Percentiles rank a stretch among this genome's conserved stretches.
These are phyloP conservation scores for Siniperca undulata DNA, from an alignment of 2,797 vertebrate species.

Conservation along the genomic window DNA sequence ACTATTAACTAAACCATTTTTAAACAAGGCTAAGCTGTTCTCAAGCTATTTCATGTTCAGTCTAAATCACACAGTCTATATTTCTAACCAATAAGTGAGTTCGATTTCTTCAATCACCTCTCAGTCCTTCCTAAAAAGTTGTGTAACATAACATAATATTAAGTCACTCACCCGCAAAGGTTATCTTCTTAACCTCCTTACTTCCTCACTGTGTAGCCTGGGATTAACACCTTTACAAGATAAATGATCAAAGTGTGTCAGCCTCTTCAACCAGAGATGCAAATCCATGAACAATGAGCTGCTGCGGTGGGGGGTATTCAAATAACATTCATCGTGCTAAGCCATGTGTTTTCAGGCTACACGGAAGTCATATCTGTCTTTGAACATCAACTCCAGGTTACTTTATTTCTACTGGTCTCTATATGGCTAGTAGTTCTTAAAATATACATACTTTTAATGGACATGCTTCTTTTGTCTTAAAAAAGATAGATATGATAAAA, in stretches of 20 bases:
- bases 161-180: slow-evolving; percentile 49
- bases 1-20: neutral
- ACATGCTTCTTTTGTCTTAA: neutral
- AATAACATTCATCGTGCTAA: slow-evolving; percentile 30
- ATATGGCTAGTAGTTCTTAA: neutral
- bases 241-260: slow-evolving; percentile 17
- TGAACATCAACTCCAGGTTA: neutral
- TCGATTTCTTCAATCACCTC: neutral
- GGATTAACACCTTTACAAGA: slow-evolving; percentile 12
- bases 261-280: slow-evolving; percentile 53
- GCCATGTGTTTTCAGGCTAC: slow-evolving; percentile 2
- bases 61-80: neutral
- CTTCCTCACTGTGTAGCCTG: slow-evolving; percentile 1
- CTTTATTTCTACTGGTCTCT: neutral
- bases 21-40: neutral
- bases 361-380: neutral
- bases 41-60: neutral
- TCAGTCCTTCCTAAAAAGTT: neutral
- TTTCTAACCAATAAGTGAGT: neutral
- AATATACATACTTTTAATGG: neutral
- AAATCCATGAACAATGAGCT: slow-evolving; percentile 55
- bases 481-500: too few species aligned
- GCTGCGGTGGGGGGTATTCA: slow-evolving; percentile 23
- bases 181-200: neutral
- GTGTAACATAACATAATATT: neutral